Evolutionary conservation across 1,140 invertebrate species (phyloP).

Genomic region (Micrasema longulum): DNA sequence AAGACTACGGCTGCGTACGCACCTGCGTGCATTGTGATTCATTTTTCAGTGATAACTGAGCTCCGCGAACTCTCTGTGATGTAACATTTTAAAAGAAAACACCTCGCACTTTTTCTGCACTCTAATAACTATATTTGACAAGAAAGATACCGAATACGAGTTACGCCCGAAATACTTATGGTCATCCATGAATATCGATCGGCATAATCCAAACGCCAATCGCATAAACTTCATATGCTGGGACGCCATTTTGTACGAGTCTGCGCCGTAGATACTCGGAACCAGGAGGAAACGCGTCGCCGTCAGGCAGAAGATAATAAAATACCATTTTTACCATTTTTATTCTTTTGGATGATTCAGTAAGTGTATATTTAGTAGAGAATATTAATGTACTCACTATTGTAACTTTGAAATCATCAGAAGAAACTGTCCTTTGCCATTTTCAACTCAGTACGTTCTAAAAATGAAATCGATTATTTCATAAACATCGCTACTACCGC

Average conservation of each 20-base stretch:
- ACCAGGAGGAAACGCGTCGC: constrained; percentile 62
- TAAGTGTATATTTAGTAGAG: constrained; percentile 33
- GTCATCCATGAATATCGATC: constrained; percentile 70
- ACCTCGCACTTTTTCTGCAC: constrained; percentile 64
- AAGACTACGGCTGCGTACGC: constrained; percentile 89
- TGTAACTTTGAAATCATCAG: constrained; percentile 18
- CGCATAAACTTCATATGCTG: constrained; percentile 64
- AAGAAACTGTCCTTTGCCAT: constrained; percentile 36
- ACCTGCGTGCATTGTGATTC: constrained; percentile 82
- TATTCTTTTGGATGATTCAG: constrained; percentile 2
- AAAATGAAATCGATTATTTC: constrained; percentile 49
- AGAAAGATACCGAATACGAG: constrained; percentile 61
- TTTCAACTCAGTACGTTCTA: constrained; percentile 41
- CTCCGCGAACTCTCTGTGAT: constrained; percentile 63
- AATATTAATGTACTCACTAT: constrained; percentile 43
- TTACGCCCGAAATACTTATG: constrained; percentile 64
- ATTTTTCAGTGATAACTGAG: constrained; percentile 65
- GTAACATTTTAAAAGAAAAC: constrained; percentile 64
- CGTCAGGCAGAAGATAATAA: constrained; percentile 60
- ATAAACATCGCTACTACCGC: constrained; percentile 43
- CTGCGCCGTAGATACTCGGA: constrained; percentile 45
- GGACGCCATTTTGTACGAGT: constrained; percentile 67
- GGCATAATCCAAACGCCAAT: constrained; percentile 64
- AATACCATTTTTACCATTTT: constrained; percentile 44
- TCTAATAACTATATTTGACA: constrained; percentile 61